Conservation (phyloP, 2,888 invertebrate genomes). For the Drosophila lacicola region DNA sequence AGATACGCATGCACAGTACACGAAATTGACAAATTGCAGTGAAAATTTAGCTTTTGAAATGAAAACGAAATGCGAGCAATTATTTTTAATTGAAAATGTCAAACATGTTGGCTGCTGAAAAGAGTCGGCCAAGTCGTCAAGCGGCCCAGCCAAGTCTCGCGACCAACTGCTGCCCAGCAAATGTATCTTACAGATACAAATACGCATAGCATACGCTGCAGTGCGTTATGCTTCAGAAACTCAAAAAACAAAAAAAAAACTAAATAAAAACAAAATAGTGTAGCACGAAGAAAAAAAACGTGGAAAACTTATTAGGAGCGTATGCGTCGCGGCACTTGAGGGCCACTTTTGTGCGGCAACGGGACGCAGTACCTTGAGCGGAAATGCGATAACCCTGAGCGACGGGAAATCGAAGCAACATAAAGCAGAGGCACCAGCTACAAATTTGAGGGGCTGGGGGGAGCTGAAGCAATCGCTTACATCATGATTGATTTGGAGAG, state of each 20-base stretch:
- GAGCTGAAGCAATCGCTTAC: not conserved
- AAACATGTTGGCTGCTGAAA: conserved; percentile 69
- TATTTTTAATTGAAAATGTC: conserved; percentile 82
- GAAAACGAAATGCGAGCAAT: conserved; percentile 78
- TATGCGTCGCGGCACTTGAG: conserved; percentile 54
- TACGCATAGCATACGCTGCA: conserved; percentile 1
- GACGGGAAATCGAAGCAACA: conserved; percentile 57
- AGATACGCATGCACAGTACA: conserved; percentile 43
- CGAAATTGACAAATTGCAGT: conserved; percentile 75
- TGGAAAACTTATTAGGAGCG: conserved; percentile 52
- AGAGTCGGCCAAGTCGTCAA: conserved; percentile 60
- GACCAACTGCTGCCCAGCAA: conserved; percentile 17
- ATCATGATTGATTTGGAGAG: conserved; percentile 1
- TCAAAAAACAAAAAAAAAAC: conserved; percentile 2
- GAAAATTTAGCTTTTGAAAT: conserved; percentile 64
- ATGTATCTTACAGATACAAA: conserved; percentile 35
- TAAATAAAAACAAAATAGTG: not conserved
- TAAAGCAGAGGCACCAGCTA: conserved; percentile 25
- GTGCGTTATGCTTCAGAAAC: conserved; percentile 43
- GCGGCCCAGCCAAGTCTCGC: conserved; percentile 40
- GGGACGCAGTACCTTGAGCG: conserved; percentile 67
- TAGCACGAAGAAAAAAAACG: conserved; percentile 27
- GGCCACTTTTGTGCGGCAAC: conserved; percentile 38
- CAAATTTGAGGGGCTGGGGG: too few relatives aligned
- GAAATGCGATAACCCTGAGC: conserved; percentile 80